A percentile compares a stretch with the other conserved stretches of the same genome.
Conservation (phyloP, 2,113 vertebrate species). For the Galemys pyrenaicus region DNA sequence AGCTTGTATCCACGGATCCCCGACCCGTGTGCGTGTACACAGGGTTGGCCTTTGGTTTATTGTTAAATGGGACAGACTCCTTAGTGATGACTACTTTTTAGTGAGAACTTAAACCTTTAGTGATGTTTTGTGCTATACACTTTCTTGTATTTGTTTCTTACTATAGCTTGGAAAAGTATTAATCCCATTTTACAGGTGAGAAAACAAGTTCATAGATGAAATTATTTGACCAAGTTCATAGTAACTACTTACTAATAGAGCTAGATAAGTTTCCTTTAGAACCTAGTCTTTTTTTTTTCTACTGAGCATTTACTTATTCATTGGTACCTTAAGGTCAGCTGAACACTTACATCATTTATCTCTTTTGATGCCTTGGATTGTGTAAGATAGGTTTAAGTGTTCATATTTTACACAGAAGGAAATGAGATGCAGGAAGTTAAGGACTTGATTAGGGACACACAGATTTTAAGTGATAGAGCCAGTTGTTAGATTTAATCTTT, state of each 20-base stretch:
- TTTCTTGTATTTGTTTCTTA: background rate
- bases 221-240: background rate
- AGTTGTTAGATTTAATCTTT: background rate
- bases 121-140: background rate
- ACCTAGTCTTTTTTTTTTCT: background rate
- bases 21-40: no score
- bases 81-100: conserved; percentile 4
- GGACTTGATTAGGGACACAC: background rate
- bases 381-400: background rate
- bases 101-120: background rate
- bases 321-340: background rate
- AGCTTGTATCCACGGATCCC: no score
- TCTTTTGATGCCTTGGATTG: background rate
- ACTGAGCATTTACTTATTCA: background rate
- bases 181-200: background rate
- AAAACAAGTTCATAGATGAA: background rate
- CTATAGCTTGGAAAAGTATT: background rate
- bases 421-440: background rate
- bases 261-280: background rate
- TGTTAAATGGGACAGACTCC: background rate
- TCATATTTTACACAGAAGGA: background rate
- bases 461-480: background rate
- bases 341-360: background rate
- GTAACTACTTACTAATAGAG: background rate
- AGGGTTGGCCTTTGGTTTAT: conserved; percentile 33